These are phyloP conservation scores for Tribolium castaneum DNA, from an alignment of 1,140 invertebrate genomes.

Conservation along the genomic window DNA sequence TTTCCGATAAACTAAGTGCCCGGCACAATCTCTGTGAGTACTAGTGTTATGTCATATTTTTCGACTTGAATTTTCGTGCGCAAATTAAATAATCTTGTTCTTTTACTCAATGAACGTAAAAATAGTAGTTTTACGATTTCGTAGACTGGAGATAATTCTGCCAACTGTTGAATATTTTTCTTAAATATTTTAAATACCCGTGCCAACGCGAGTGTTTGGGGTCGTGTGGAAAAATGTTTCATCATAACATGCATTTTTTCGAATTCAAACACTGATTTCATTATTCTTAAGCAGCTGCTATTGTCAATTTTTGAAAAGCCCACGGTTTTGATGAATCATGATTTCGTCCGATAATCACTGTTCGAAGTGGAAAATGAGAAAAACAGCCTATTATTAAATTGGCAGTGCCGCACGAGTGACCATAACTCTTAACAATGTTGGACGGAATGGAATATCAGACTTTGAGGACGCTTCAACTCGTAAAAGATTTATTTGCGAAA, in stretches of 20 bases:
- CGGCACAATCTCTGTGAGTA: not conserved
- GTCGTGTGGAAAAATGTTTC: conserved; percentile 40
- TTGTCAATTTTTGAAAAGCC: not conserved
- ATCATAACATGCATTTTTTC: conserved; percentile 11
- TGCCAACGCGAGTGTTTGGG: conserved; percentile 11
- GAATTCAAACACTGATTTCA: not conserved
- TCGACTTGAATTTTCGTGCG: not conserved
- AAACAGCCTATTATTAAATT: not conserved
- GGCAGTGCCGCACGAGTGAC: not conserved
- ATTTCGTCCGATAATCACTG: not conserved
- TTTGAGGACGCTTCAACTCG: not conserved
- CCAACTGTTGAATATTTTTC: conserved; percentile 34
- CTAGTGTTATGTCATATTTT: not conserved
- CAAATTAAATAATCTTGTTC: conserved; percentile 8
- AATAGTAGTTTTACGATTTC: conserved; percentile 40
- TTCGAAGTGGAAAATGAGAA: not conserved
- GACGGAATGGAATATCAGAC: not conserved
- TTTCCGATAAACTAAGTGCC: conserved; percentile 24
- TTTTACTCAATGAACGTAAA: conserved; percentile 36
- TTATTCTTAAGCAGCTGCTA: not conserved
- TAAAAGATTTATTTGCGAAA: not conserved
- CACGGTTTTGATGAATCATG: not conserved
- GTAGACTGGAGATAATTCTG: conserved; percentile 23
- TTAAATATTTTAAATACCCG: conserved; percentile 28
- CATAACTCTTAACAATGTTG: not conserved